Percentiles rank a stretch among this genome's conserved stretches.
Conservation (phyloP, 2,888 invertebrate species). For the Neoitamus cyanurus region DNA sequence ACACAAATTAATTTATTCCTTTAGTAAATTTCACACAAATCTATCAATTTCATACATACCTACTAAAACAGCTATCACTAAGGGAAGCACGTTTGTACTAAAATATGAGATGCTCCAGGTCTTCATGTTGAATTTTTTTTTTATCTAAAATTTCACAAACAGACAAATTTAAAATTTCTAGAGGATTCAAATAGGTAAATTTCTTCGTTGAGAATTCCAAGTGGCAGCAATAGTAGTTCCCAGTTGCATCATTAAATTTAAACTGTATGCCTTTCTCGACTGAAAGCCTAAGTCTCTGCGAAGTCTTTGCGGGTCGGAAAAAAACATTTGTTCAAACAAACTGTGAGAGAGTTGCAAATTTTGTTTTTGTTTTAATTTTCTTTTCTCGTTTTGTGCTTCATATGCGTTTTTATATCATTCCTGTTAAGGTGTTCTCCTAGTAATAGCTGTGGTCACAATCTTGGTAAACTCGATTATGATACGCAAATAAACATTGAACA, state of each 20-base stretch:
- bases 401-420: neutral
- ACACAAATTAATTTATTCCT: neutral
- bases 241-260: neutral
- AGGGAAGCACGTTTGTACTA: neutral
- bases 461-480: neutral
- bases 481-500: no score
- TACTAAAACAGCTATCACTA: neutral
- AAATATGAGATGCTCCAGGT: neutral
- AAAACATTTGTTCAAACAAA: constrained; percentile 6
- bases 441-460: neutral
- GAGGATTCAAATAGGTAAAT: neutral
- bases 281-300: neutral
- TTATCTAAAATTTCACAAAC: neutral
- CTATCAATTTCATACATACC: neutral
- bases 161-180: neutral
- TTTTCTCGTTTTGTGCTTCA: neutral
- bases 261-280: neutral
- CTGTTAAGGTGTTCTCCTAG: neutral
- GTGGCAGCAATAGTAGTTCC: neutral
- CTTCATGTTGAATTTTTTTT: neutral
- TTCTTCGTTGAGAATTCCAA: constrained; percentile 3
- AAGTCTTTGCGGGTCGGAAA: neutral
- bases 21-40: neutral
- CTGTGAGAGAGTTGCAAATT: neutral
- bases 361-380: neutral